Percentiles rank a stretch among this genome's conserved stretches.
These are phyloP conservation scores for Furcula furcula DNA, from an alignment of 2,888 invertebrate genomes.

Conservation along the genomic window DNA sequence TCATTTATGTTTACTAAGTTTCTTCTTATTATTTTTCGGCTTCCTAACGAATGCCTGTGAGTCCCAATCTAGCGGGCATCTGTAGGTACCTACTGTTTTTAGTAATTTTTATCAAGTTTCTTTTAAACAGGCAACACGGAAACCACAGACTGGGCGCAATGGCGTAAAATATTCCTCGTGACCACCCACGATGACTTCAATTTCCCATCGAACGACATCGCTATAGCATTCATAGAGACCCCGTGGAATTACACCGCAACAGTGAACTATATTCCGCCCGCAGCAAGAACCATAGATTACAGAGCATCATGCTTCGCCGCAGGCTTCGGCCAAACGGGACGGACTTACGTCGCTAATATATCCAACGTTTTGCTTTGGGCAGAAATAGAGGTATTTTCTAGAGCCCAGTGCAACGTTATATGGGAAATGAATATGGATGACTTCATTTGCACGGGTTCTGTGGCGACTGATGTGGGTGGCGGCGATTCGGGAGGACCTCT, in stretches of 20 bases:
- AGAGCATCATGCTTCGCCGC: conserved; percentile 36
- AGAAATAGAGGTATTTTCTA: conserved; percentile 34
- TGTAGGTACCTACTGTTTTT: no score
- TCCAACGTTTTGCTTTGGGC: conserved; percentile 42
- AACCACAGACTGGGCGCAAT: conserved; percentile 21
- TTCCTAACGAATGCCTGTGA: no score
- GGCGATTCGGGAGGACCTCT: conserved; percentile 64
- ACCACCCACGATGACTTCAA: conserved; percentile 27
- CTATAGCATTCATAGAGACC: conserved; percentile 34
- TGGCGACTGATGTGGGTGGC: conserved; percentile 13
- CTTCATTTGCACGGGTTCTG: conserved; percentile 13
- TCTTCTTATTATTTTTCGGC: no score
- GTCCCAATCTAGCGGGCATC: no score
- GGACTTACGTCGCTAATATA: background rate
- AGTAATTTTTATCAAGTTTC: no score
- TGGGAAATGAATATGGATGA: conserved; percentile 48
- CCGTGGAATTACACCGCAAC: conserved; percentile 30
- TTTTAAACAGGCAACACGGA: conserved; percentile 10
- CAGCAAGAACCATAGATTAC: conserved; percentile 35
- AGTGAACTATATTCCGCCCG: conserved; percentile 35
- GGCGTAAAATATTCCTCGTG: conserved; percentile 28
- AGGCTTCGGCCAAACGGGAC: conserved; percentile 40
- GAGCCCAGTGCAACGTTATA: conserved; percentile 35
- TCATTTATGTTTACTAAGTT: no score
- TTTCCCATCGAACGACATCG: conserved; percentile 49